Conservation (phyloP, 2,797 vertebrate genomes). For the Bucorvus abyssinicus region DNA sequence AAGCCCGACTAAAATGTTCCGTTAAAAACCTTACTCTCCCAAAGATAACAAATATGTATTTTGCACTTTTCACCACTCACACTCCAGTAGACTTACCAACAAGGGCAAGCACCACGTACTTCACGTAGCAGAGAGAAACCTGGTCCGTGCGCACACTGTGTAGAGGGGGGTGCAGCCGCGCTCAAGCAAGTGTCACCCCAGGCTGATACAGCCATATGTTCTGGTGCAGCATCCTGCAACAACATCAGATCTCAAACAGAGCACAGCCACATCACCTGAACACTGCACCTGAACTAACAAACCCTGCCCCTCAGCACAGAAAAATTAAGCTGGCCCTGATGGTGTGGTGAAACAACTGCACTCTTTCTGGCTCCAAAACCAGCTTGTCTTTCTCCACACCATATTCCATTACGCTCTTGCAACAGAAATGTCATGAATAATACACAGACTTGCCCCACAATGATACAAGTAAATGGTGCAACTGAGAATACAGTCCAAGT, state of each 20-base stretch:
- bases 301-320: background rate
- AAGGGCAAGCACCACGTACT: background rate
- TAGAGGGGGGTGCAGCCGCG: background rate
- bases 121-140: background rate
- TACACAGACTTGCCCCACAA: background rate
- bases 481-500: background rate
- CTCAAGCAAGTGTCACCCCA: background rate
- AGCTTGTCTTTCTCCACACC: background rate
- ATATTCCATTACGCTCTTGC: accelerated
- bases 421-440: background rate
- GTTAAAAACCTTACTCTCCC: background rate
- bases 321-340: background rate
- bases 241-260: background rate
- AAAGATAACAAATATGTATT: background rate
- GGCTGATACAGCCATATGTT: background rate
- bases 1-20: background rate
- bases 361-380: background rate
- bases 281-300: background rate
- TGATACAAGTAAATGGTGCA: background rate
- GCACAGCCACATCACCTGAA: background rate
- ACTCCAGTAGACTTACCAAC: background rate
- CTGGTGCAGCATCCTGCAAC: background rate
- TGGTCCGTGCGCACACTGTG: accelerated
- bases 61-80: background rate
- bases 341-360: background rate